Evolutionary conservation across 2,797 vertebrate genomes (phyloP), one percentile per base, ranked within the genome.

Genomic region (Pangasius macronema): DNA sequence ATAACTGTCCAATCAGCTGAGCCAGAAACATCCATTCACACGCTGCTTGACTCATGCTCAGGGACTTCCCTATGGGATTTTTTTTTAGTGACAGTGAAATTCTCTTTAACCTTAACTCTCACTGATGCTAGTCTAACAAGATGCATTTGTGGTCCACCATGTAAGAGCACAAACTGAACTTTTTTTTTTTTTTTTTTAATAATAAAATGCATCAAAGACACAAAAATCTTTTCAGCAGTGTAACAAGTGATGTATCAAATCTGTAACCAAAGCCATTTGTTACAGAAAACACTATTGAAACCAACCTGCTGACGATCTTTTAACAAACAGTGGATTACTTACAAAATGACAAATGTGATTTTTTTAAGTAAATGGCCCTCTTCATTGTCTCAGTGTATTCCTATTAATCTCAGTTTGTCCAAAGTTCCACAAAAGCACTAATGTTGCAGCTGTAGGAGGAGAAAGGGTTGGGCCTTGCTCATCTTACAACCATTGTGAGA

Each of bases 401-500:
- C 18, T 36, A 7, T 67, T 22, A 14, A 51, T 51, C 27, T 53
- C 49, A 33, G 11, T 77, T 77, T 55, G 75, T 39, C 9, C 53
- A 87, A 53, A 10, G 11, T 53, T 75, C 22, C n/a, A 20, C 20
- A 18, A 39, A 87, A 65, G 9, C 55, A 65, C 10, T 67, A n/a
- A 51, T 65, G 20, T 9, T 36, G 9, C 24, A 7, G 7, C 20
- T 36, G 14, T 46, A 61, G 8, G 27, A 51, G 11, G 51, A 73
- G 46, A 70, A 63, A 65, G 20, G 87, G 76, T 16, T 59, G 42
- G 77, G 30, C 18, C 67, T 72, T 80, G 77, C 67, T 85, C 77
- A 63, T 39, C n/a, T 82, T 88, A 82, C 87, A 82, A n/a, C 30
- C 46, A 75, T 82, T 82, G 46, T 73, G 16, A 75, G 24, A 39